Evolutionary conservation across 2,113 vertebrate genomes (phyloP), one percentile per base, ranked within the genome.

Genomic region (Apaloderma vittatum): DNA sequence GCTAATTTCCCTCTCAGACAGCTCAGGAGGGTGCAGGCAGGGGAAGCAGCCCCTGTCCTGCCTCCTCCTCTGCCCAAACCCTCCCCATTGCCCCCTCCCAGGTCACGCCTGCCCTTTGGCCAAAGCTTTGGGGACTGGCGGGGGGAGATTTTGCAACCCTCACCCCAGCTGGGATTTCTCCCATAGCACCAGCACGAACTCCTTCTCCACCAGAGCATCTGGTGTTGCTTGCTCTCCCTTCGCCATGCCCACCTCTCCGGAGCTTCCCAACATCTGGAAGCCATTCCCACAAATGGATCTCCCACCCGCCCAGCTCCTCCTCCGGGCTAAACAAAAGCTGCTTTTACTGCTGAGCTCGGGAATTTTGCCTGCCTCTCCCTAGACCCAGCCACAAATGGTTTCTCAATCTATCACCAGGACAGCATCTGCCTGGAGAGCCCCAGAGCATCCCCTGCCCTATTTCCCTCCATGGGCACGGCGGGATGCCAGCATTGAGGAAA

Each of bases 181-280:
- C 73, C 34, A 15, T 4, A 71, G 66, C 66, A 68, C 61, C 57
- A 46, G 40, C 48, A 59, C 16, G 26, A 88, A 21, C 10, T 43
- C 52, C 62, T 19, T 45, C 43, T 93, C 71, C 66, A 29, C 32
- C 70, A 43, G 17, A 76, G 17, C 90, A 93, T 76, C 78, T 88
- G 86, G 37, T 3, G 2, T 15, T 67, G 61, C 7, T 40, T 71
- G 68, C 83, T 88, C 58, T 29, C 62, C 72, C 59, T 70, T 58
- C 1, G 0, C 67, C 63, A 70, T 4, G 12, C 59, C 86, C 93
- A 93, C 88, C 68, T 94, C 91, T 90, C 52, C 6, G 0, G 57
- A 81, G 84, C 57, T 86, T 57, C 7, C 0, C 0, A 57, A 84
- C 94, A 96, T 95, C 93, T 95, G 93, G 97, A 95, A 94, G 72